A percentile compares a stretch with the other conserved stretches of the same genome.
Conservation (phyloP, 2,113 vertebrate genomes). For the Prunella himalayana region DNA sequence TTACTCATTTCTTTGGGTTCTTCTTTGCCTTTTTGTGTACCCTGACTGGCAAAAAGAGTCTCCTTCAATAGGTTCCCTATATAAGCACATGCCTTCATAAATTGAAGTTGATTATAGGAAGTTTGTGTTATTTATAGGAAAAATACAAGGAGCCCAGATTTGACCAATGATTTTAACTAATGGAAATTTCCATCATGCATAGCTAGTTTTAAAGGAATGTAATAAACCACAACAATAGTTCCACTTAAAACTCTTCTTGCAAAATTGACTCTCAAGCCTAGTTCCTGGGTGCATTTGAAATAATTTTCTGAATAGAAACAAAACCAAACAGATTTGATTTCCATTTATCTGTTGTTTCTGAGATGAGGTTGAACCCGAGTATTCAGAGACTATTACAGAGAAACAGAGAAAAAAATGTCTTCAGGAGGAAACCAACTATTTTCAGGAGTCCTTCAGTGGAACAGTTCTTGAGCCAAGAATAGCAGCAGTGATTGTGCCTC, state of each 20-base stretch:
- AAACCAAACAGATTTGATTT: background rate
- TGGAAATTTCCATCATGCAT: background rate
- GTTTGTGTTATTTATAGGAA: background rate
- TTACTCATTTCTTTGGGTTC: background rate
- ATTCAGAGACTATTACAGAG: background rate
- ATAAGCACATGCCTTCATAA: background rate
- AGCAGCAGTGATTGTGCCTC: slow-evolving; percentile 7
- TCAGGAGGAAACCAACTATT: background rate
- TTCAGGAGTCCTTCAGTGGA: slow-evolving; percentile 13
- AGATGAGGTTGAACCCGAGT: background rate
- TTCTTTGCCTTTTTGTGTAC: background rate
- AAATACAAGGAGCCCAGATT: background rate
- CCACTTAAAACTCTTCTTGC: background rate
- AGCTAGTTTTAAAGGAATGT: background rate
- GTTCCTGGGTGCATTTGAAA: background rate
- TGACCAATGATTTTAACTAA: background rate
- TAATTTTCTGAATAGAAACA: background rate
- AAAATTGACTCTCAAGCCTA: background rate
- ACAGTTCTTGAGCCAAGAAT: background rate
- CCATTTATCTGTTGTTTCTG: background rate
- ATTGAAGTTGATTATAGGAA: background rate
- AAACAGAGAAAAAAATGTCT: background rate
- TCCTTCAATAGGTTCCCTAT: background rate
- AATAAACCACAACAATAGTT: background rate
- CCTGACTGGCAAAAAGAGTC: background rate